Base-by-base conservation (phyloP, 2,113 vertebrate species). In the Otocyon megalotis region DNA sequence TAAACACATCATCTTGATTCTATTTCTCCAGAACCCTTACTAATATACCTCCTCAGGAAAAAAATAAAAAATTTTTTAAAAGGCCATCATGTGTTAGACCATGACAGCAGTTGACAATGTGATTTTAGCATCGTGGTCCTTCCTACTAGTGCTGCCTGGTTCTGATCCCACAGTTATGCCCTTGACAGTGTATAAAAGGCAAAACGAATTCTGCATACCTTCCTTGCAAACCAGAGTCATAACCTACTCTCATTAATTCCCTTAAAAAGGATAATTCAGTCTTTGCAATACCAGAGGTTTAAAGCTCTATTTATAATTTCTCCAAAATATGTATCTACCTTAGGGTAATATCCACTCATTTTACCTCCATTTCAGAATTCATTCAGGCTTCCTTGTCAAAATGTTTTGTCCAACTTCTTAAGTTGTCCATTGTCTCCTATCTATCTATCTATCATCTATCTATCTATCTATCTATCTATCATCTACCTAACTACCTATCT, bases 381-480 rank as follows among this genome's bases (percentile, higher is more conserved):
- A 93, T 88, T 89, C 30, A 90, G 12, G 17, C n/a, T 94, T 81
- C 35, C 24, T 48, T 88, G 8, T 93, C 50, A 90, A 94, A 93
- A 67, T 50, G 20, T 63, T 37, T 53, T 30, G 35, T 56, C 2
- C 13, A 50, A 8, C 1, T 14, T 67, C 43, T 79, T 84, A 72
- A 8, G 5, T 60, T 88, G 35, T 88, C 22, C 24, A n/a, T 74
- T 53, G 5, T 54, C 54, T 90, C 4, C 54, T 77, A 5, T 15
- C 58, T 8, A 43, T 35, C 3, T 60, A 13, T 32, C 8, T 86
- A 3, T 24, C 48, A 35, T 32, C 48, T 79, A 30, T 37, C 62
- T 62, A 20, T 11, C 53, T 43, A 43, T 48, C 35, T 54, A 20
- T 30, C 3, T 60, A 13, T 26, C 8, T 86, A 3, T 4, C 80